phyloP scores from a whole-genome alignment of 2,113 vertebrate species.

The Struthio camelus region DNA sequence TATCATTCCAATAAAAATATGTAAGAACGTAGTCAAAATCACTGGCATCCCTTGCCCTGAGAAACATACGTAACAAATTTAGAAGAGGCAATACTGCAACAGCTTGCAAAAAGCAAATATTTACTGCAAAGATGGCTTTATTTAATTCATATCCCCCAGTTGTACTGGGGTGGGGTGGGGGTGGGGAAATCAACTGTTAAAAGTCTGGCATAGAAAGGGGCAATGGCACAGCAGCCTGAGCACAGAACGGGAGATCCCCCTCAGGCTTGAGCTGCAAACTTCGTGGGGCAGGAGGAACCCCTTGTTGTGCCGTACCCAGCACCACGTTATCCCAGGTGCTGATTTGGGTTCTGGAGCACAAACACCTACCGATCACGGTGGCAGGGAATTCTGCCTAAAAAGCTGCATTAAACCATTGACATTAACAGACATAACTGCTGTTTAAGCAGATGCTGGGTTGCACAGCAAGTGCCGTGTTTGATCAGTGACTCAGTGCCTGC shows the following conservation, averaged over 20 bases:
- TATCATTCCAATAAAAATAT: background rate
- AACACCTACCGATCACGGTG: background rate
- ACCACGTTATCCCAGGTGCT: background rate
- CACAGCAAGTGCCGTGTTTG: background rate
- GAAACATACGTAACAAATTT: background rate
- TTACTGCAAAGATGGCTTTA: background rate
- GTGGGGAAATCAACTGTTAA: background rate
- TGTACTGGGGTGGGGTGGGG: too few species aligned
- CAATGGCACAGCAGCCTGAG: background rate
- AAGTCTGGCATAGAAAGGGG: background rate
- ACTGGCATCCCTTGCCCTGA: background rate
- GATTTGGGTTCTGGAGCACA: too few species aligned
- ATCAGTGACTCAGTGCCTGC: background rate
- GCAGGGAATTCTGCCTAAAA: background rate
- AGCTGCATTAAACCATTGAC: background rate
- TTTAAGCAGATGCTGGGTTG: background rate
- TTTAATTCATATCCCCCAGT: background rate
- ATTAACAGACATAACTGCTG: background rate
- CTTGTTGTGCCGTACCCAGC: background rate
- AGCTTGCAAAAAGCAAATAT: background rate
- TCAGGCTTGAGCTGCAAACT: background rate
- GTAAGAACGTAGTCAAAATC: background rate
- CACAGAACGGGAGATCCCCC: background rate
- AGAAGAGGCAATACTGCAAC: background rate
- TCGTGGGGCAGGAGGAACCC: background rate